Evolutionary conservation across 2,113 vertebrate genomes (phyloP), one percentile per base, ranked within the genome.

Genomic region (Erinaceus europaeus): DNA sequence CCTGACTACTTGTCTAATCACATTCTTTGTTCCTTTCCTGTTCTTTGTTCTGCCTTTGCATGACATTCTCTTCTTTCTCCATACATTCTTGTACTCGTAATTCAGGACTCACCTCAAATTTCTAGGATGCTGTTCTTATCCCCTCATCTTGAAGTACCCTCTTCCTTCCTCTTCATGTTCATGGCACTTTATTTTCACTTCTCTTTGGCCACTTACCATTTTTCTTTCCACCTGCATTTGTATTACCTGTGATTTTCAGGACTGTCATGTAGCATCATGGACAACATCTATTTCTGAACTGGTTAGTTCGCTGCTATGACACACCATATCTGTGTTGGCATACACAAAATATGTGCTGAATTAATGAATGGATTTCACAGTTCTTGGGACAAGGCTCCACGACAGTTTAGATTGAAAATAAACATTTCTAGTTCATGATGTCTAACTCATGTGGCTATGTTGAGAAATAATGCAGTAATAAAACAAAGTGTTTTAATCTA

Each of bases 171-270:
- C 42, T 74, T 32, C 11, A 46, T 71, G 25, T 57, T 25, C 10
- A 40, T 44, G 40, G 11, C 14, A 64, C 27, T 77, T 90, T 27
- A 18, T 62, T 6, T 23, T 65, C 23, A 8, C 32, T 55, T 34
- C 8, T 76, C 50, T 80, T 44, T 65, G 40, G 8, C 65, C 55
- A 68, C 29, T 72, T 68, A 32, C 3, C 4, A 29, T 38, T 48
- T 69, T 59, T 21, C 85, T 65, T 34, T 74, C 6, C 25, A n/a
- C n/a, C n/a, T n/a, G n/a, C n/a, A 27, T 67, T 75, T 68, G 36
- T 38, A 11, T 93, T 83, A 50, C 81, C 79, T 79, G 62, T 64
- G 8, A 79, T 82, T 85, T 88, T 0, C 1, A 17, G 65, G 79
- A 44, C 44, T 88, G n/a, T n/a, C n/a, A n/a, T n/a, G n/a, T n/a